A percentile compares a stretch with the other conserved stretches of the same genome.
These are phyloP conservation scores for Gopherus evgoodei DNA, from an alignment of 2,113 vertebrate genomes.

Conservation along the genomic window DNA sequence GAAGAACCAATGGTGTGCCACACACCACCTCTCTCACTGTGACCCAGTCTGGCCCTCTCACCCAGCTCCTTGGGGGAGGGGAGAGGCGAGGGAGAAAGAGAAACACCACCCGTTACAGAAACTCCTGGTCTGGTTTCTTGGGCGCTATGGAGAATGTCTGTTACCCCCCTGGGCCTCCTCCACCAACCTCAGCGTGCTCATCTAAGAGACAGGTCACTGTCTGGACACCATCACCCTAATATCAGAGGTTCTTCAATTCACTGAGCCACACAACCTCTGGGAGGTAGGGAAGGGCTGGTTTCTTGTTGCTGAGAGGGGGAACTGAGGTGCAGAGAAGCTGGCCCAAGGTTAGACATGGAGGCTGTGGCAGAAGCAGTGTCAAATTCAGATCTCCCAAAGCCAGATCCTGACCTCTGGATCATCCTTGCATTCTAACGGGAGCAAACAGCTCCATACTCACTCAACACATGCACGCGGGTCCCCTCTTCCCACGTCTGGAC, in stretches of 20 bases:
- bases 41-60: too few species aligned
- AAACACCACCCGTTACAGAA: too few species aligned
- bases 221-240: neutral
- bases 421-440: accelerated
- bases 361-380: neutral
- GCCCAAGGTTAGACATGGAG: too few species aligned
- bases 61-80: too few species aligned
- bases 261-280: neutral
- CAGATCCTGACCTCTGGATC: neutral
- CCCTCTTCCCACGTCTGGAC: neutral
- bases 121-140: too few species aligned
- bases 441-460: neutral
- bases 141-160: too few species aligned
- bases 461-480: neutral
- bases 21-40: accelerated
- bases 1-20: too few species aligned
- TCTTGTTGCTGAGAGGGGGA: neutral
- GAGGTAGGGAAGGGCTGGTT: neutral
- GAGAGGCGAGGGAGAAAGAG: too few species aligned
- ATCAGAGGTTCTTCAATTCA: neutral
- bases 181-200: neutral
- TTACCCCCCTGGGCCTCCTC: too few species aligned
- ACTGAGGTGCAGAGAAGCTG: too few species aligned
- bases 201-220: neutral
- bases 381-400: neutral